A percentile compares a stretch with the other conserved stretches of the same genome.
Conservation (phyloP, 2,888 invertebrate genomes). For the Scaptomyza reducta region DNA sequence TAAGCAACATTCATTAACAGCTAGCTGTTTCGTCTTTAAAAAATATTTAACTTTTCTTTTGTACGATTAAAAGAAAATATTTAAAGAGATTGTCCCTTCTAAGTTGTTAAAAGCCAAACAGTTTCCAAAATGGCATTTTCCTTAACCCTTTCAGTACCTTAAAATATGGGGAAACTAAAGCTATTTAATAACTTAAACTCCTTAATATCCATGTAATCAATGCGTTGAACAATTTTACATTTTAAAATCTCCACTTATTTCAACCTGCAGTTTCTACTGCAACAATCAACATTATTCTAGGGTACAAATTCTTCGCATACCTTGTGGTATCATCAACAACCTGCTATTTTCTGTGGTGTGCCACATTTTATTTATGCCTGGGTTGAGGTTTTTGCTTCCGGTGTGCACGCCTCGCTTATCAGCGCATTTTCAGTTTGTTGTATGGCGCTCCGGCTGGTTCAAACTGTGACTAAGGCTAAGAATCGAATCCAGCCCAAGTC, state of each 20-base stretch:
- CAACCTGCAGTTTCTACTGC: not conserved
- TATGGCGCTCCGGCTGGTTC: constrained; percentile 9
- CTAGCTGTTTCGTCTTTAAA: not conserved
- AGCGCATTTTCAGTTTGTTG: constrained; percentile 62
- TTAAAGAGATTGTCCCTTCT: not conserved
- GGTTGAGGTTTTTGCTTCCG: constrained; percentile 56
- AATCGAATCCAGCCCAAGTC: constrained; percentile 12
- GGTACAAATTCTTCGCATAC: not conserved
- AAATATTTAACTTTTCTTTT: not conserved
- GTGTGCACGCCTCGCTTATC: constrained; percentile 73
- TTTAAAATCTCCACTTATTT: too few relatives aligned
- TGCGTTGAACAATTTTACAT: too few relatives aligned
- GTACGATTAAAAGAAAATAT: not conserved
- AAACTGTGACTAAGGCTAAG: constrained; percentile 17
- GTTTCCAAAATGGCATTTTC: not conserved
- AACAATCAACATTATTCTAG: not conserved
- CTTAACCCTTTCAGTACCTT: not conserved
- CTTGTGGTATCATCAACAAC: not conserved
- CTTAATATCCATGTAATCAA: too few relatives aligned
- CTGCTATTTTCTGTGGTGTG: constrained; percentile 17
- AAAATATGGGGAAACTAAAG: not conserved
- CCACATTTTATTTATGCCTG: constrained; percentile 34
- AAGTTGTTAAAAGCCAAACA: not conserved
- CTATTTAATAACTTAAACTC: too few relatives aligned
- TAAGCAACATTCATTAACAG: not conserved